Base-by-base conservation (phyloP, 2,797 vertebrate genomes). In the Cirrhinus mrigala region DNA sequence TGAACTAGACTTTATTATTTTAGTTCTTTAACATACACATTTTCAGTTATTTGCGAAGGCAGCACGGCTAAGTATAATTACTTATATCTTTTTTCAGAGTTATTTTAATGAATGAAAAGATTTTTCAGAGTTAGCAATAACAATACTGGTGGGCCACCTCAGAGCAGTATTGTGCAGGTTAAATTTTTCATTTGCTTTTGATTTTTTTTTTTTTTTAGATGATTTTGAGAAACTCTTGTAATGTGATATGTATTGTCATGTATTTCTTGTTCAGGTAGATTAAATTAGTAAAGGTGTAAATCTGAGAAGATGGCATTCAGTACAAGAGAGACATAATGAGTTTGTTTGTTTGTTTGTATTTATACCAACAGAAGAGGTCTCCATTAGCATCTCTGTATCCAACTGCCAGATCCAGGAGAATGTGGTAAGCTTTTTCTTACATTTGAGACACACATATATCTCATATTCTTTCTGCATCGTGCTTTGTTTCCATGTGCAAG, bases 341-440 rank as follows among this genome's bases (percentile, higher is more conserved):
- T 27, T n/a, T 62, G 27, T 46, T 33, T 56, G 33, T 88, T 52
- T 92, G 79, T 93, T 90, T 94, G 76, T 91, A 94, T 78, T 88
- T 92, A 94, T 92, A 27, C 89, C 86, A 87, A 93, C 94, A 99
- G 98, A 97, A 92, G 97, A 98, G 87, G 91, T 98, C 85, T 97
- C 97, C 84, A 92, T 97, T 93, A 99, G 97, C 90, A 99, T 99
- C 92, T 99, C 98, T 2, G 98, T 99, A 83, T 99, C 98, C 89
- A 98, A 99, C 93, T 96, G 96, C 89, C 96, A 99, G 94, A 96
- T 99, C 91, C 97, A 98, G 92, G 98, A 99, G 94, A 99, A 99
- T 16, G 98, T 99, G 97, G 98, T 99, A 90, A 97, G 40, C 78
- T 58, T 70, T 54, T 85, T 82, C 44, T 82, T 24, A 71, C 64